Conservation (phyloP, 2,113 vertebrate genomes). For the Macroglossus sobrinus region DNA sequence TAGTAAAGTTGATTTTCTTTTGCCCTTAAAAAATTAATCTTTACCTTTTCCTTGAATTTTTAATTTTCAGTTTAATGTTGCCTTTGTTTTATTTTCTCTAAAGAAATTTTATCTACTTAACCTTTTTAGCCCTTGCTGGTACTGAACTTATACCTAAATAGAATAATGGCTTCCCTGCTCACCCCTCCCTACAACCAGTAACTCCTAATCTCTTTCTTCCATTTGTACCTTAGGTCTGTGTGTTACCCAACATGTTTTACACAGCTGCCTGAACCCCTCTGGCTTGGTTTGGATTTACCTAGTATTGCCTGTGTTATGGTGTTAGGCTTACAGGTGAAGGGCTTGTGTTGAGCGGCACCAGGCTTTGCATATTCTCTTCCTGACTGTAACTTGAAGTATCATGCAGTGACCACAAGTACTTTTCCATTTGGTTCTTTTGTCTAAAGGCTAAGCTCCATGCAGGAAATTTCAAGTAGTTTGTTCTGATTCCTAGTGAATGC, state of each 20-base stretch:
- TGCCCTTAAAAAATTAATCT: background rate
- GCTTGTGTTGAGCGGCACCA: background rate
- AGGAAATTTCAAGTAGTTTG: background rate
- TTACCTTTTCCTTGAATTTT: slow-evolving; percentile 37
- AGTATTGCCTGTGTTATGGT: background rate
- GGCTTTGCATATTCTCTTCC: background rate
- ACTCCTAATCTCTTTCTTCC: background rate
- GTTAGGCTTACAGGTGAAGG: background rate
- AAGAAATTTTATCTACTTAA: background rate
- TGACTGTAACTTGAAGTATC: background rate
- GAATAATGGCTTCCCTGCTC: background rate
- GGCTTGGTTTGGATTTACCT: background rate
- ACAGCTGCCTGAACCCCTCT: background rate
- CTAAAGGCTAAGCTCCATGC: background rate
- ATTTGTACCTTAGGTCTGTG: background rate
- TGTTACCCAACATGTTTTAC: background rate
- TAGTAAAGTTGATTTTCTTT: background rate
- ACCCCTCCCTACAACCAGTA: background rate
- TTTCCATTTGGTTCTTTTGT: background rate
- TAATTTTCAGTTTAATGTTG: background rate
- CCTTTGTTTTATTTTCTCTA: slow-evolving; percentile 21
- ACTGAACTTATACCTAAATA: background rate
- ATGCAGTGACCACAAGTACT: background rate
- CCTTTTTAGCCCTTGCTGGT: background rate
- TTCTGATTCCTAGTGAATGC: background rate